Conservation (phyloP, 2,797 vertebrate species). For the Siniperca undulata region DNA sequence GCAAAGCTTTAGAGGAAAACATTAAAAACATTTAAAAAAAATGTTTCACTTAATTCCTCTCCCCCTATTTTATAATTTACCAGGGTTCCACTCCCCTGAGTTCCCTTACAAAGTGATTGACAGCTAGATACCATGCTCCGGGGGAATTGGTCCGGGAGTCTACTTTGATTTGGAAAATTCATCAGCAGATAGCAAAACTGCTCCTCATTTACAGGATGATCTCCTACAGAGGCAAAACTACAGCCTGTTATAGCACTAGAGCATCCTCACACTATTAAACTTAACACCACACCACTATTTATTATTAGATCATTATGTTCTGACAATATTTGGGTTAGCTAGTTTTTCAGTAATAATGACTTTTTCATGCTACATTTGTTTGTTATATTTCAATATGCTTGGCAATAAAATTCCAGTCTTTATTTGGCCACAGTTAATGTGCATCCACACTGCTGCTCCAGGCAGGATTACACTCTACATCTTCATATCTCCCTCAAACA, state of each 20-base stretch:
- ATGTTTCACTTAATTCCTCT: background rate
- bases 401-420: constrained; percentile 15
- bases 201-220: constrained; percentile 32
- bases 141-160: background rate
- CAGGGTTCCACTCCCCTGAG: constrained; percentile 14
- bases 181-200: constrained; percentile 28
- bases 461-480: constrained; percentile 30
- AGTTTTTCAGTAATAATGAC: constrained; percentile 20
- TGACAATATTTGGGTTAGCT: constrained; percentile 19
- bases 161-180: constrained; percentile 36
- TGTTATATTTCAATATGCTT: constrained; percentile 21
- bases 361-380: constrained; percentile 35
- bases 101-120: constrained; percentile 33
- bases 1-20: background rate
- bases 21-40: background rate
- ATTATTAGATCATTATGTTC: constrained; percentile 17
- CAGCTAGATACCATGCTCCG: constrained; percentile 14
- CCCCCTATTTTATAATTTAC: constrained; percentile 14
- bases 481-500: constrained; percentile 2
- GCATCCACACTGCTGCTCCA: constrained; percentile 21
- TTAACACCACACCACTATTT: background rate
- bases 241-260: constrained; percentile 11
- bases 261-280: background rate
- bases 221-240: constrained; percentile 12
- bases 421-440: constrained; percentile 32